phyloP scores from a whole-genome alignment of 2,113 vertebrate genomes.

The Zootoca vivipara region DNA sequence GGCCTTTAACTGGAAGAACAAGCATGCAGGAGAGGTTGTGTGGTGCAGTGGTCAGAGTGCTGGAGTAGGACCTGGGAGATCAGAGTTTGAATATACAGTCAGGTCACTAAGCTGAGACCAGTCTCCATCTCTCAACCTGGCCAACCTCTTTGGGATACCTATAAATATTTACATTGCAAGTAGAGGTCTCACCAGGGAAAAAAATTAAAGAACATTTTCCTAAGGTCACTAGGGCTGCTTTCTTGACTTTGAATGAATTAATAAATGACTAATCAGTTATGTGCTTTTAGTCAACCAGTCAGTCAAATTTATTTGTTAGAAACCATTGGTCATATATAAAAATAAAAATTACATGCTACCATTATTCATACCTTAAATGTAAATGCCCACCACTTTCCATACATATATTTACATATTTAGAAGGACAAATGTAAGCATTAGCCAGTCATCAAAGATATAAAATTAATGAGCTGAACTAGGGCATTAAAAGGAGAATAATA shows the following conservation, averaged over 20 bases:
- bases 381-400: conserved; percentile 45
- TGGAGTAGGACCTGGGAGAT: too few species aligned
- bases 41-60: too few species aligned
- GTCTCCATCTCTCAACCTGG: too few species aligned
- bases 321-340: neutral
- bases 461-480: conserved; percentile 67
- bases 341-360: conserved; percentile 18
- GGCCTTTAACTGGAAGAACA: too few species aligned
- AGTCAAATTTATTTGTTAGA: too few species aligned
- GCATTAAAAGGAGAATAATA: conserved; percentile 65
- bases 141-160: too few species aligned
- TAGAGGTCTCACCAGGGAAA: too few species aligned
- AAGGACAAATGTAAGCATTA: conserved; percentile 66
- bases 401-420: conserved; percentile 59
- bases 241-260: conserved; percentile 58
- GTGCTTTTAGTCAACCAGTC: neutral
- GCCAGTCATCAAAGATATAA: conserved; percentile 52
- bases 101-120: too few species aligned
- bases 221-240: conserved; percentile 34
- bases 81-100: too few species aligned
- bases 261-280: conserved; percentile 35
- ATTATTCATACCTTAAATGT: conserved; percentile 35
- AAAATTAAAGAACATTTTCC: too few species aligned
- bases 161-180: too few species aligned
- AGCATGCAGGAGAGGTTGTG: too few species aligned